These are phyloP conservation scores for Crepidodera aurea DNA, from an alignment of 2,888 invertebrate species.

Conservation along the genomic window DNA sequence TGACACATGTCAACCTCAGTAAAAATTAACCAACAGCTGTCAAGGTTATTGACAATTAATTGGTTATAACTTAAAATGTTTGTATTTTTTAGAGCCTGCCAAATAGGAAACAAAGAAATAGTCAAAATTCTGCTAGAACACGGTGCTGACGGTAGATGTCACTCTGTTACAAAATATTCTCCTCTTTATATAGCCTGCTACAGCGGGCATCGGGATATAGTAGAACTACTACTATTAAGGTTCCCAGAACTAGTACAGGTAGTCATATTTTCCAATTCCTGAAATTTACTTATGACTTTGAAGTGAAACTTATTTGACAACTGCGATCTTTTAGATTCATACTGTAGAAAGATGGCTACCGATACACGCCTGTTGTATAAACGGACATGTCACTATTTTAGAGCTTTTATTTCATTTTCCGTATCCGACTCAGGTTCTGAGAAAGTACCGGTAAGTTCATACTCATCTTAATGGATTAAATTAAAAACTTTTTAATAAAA, in stretches of 20 bases:
- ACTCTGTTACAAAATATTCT: slow-evolving; percentile 90
- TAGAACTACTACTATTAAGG: slow-evolving; percentile 75
- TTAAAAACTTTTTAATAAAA: too few relatives aligned
- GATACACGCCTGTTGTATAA: slow-evolving; percentile 90
- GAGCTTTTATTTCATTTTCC: slow-evolving; percentile 81
- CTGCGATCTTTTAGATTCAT: slow-evolving; percentile 72
- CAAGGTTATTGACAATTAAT: too few relatives aligned
- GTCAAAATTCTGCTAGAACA: slow-evolving; percentile 80
- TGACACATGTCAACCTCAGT: too few relatives aligned
- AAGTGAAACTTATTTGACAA: too few relatives aligned
- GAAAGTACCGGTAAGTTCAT: slow-evolving; percentile 67
- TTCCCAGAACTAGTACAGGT: slow-evolving; percentile 87
- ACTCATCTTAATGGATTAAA: too few relatives aligned
- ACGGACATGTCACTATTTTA: slow-evolving; percentile 81
- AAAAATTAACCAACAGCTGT: too few relatives aligned
- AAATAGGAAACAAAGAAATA: slow-evolving; percentile 81
- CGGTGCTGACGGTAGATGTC: slow-evolving; percentile 88
- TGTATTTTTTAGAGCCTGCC: slow-evolving; percentile 86
- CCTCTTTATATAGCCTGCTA: slow-evolving; percentile 91
- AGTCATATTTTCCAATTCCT: too few relatives aligned
- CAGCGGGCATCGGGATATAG: slow-evolving; percentile 82
- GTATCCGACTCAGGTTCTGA: slow-evolving; percentile 77
- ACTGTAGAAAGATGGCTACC: slow-evolving; percentile 94
- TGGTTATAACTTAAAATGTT: too few relatives aligned
- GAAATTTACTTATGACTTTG: too few relatives aligned